Conservation (phyloP, 1,140 invertebrate genomes). For the Andricus grossulariae region DNA sequence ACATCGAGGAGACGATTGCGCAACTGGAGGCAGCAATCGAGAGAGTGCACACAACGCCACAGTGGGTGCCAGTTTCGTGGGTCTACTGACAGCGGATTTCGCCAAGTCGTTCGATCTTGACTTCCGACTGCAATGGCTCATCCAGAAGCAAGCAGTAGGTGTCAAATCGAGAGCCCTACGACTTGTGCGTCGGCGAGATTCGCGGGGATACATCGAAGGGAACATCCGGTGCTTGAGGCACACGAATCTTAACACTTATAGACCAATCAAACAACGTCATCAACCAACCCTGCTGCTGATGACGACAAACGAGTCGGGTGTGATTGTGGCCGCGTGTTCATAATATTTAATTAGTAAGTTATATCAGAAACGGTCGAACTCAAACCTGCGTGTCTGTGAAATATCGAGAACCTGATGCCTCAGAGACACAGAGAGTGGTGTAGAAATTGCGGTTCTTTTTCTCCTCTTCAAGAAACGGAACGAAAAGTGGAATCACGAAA, state of each 20-base stretch:
- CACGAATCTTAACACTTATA: conserved; percentile 50
- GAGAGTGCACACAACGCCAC: conserved; percentile 90
- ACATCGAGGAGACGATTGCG: conserved; percentile 98
- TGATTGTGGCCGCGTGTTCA: conserved; percentile 72
- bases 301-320: conserved; percentile 59
- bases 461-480: conserved; percentile 3
- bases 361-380: conserved; percentile 54
- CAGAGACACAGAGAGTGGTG: conserved; percentile 35
- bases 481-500: not conserved
- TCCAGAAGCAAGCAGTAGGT: conserved; percentile 68
- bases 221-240: conserved; percentile 38
- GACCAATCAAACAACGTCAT: conserved; percentile 61
- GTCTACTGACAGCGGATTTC: conserved; percentile 89
- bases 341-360: conserved; percentile 60
- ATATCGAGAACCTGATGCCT: conserved; percentile 54
- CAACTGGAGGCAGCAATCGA: conserved; percentile 94
- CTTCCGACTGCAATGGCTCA: conserved; percentile 69
- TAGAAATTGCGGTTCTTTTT: not conserved
- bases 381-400: conserved; percentile 54
- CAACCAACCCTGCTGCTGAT: conserved; percentile 37
- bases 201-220: conserved; percentile 27
- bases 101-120: conserved; percentile 64
- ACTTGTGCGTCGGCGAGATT: conserved; percentile 20
- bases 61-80: conserved; percentile 97
- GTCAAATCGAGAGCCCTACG: conserved; percentile 19